Evolutionary conservation across 1,140 invertebrate genomes (phyloP).

Genomic region (Grapholita molesta): DNA sequence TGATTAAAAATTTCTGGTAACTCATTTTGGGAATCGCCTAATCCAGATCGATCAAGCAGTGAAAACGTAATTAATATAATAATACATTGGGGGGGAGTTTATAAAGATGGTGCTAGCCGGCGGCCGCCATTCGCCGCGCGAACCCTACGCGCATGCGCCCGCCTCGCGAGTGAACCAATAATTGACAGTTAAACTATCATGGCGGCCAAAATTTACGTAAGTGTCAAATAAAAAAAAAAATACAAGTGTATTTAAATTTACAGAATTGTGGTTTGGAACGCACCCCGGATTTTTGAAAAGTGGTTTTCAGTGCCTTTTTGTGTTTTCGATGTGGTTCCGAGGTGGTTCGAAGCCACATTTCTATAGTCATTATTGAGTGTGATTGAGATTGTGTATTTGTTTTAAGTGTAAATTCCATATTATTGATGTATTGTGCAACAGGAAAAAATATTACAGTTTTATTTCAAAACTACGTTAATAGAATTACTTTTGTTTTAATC

Average conservation of each 20-base stretch:
- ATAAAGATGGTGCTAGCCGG: conserved; percentile 43
- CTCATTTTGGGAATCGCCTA: conserved; percentile 41
- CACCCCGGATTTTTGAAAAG: conserved; percentile 31
- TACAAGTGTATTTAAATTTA: conserved; percentile 28
- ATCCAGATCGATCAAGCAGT: conserved; percentile 61
- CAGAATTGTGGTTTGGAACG: conserved; percentile 64
- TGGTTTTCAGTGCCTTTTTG: background rate
- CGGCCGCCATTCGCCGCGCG: conserved; percentile 64
- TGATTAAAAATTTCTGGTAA: background rate
- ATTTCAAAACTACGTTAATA: background rate
- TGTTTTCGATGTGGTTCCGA: conserved; percentile 16
- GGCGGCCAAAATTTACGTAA: conserved; percentile 73
- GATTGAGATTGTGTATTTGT: background rate
- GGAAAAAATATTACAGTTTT: background rate
- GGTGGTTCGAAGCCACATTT: conserved; percentile 61
- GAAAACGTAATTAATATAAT: conserved; percentile 73
- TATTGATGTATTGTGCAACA: background rate
- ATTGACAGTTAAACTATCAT: conserved; percentile 68
- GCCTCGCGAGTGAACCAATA: conserved; percentile 55
- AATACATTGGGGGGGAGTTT: conserved; percentile 59
- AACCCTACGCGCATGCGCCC: conserved; percentile 53
- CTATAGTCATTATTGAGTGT: conserved; percentile 40
- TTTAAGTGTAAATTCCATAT: background rate
- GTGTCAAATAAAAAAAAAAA: conserved; percentile 44
- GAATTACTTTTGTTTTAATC: background rate